A percentile compares a stretch with the other conserved stretches of the same genome.
Evolutionary conservation across 2,113 vertebrate species (phyloP).

Genomic region (Patagioenas fasciata): DNA sequence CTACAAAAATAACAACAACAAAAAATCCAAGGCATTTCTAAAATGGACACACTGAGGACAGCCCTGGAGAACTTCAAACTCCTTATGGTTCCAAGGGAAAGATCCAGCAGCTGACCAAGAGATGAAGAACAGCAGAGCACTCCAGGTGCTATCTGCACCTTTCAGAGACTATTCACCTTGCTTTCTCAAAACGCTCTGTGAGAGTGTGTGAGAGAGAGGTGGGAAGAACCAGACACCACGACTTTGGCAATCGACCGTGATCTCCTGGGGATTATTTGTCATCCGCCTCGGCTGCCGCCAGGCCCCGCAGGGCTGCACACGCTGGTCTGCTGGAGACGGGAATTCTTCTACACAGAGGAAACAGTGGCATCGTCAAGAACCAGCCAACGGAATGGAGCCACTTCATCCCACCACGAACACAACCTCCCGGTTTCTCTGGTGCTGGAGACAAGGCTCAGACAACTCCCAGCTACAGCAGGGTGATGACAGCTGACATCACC

Average conservation of each 20-base stretch:
- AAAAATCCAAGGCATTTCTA: background rate
- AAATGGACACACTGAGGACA: background rate
- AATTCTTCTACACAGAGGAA: background rate
- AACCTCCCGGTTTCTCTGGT: background rate
- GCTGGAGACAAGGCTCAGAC: slow-evolving; percentile 17
- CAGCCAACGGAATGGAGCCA: background rate
- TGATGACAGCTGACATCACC: slow-evolving; percentile 64
- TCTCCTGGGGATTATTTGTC: background rate
- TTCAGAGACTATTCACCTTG: background rate
- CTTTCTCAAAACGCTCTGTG: background rate
- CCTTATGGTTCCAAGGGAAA: background rate
- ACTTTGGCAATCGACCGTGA: background rate
- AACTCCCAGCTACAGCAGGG: slow-evolving; percentile 25
- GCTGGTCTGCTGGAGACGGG: background rate
- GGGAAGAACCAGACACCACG: background rate
- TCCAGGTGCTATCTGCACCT: background rate
- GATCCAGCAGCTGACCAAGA: background rate
- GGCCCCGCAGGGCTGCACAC: background rate
- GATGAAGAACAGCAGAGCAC: background rate
- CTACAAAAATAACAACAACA: background rate
- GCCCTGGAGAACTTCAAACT: background rate
- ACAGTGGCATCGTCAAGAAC: slow-evolving; percentile 2
- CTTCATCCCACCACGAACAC: background rate
- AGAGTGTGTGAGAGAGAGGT: background rate
- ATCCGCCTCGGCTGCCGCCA: background rate